These are phyloP conservation scores for Probaryconus sp. DNA, from an alignment of 1,140 invertebrate genomes.

Conservation along the genomic window DNA sequence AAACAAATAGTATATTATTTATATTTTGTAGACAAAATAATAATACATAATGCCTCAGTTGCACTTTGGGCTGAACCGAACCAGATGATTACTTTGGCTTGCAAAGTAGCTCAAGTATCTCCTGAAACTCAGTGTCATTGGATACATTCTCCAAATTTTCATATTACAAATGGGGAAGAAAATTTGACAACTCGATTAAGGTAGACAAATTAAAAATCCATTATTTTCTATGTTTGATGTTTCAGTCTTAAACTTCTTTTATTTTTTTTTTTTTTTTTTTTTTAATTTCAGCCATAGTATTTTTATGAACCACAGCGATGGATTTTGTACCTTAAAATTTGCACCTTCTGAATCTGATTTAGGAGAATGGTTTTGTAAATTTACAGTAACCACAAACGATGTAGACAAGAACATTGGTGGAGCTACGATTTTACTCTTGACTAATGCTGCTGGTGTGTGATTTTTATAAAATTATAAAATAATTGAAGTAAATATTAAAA, in stretches of 20 bases:
- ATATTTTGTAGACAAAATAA: slow-evolving; percentile 11
- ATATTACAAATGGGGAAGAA: slow-evolving; percentile 52
- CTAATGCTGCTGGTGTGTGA: slow-evolving; percentile 65
- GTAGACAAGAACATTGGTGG: slow-evolving; percentile 64
- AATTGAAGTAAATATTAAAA: neutral
- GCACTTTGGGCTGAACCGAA: slow-evolving; percentile 71
- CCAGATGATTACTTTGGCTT: slow-evolving; percentile 73
- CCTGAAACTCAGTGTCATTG: slow-evolving; percentile 69
- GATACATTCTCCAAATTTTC: slow-evolving; percentile 66
- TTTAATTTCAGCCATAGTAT: slow-evolving; percentile 58
- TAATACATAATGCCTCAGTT: slow-evolving; percentile 68
- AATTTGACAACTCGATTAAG: slow-evolving; percentile 52
- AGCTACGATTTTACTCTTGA: slow-evolving; percentile 68
- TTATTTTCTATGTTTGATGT: no score
- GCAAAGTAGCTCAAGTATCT: slow-evolving; percentile 64
- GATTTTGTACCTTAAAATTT: slow-evolving; percentile 73
- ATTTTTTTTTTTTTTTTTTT: neutral
- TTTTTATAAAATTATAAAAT: no score
- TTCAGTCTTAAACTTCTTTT: no score
- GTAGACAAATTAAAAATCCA: no score
- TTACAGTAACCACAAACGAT: slow-evolving; percentile 56
- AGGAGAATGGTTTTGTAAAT: slow-evolving; percentile 74
- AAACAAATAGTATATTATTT: slow-evolving; percentile 8
- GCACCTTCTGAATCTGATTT: slow-evolving; percentile 70
- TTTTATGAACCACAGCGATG: slow-evolving; percentile 70